phyloP scores from a whole-genome alignment of 2,113 vertebrate species.

The Propithecus coquereli region DNA sequence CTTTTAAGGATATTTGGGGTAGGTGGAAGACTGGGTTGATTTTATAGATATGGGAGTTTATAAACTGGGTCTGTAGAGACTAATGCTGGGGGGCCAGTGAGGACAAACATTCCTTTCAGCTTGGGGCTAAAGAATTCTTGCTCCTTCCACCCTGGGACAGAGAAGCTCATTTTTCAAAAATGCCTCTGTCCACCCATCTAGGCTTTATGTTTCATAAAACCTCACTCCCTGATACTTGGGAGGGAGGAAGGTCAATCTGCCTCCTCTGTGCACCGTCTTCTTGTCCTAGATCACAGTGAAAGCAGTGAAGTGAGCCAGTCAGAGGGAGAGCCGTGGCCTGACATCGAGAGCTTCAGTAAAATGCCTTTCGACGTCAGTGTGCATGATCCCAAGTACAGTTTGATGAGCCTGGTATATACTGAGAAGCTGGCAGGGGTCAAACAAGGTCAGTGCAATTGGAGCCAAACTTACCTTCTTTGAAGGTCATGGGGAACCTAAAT shows the following conservation, averaged over 20 bases:
- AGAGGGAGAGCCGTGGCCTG: constrained; percentile 90
- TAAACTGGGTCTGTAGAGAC: not conserved
- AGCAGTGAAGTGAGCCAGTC: constrained; percentile 76
- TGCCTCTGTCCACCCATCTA: not conserved
- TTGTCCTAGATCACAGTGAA: constrained; percentile 81
- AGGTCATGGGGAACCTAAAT: not conserved
- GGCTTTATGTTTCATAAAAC: not conserved
- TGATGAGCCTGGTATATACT: constrained; percentile 90
- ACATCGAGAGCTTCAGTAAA: constrained; percentile 94
- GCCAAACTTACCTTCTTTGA: not conserved
- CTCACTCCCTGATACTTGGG: not conserved
- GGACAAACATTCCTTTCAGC: not conserved
- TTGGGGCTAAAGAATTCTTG: not conserved
- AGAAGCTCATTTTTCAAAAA: constrained; percentile 7
- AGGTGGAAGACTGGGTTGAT: not conserved
- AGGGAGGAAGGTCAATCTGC: not conserved
- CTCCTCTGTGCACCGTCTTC: not conserved
- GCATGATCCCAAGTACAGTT: constrained; percentile 92
- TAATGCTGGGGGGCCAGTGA: not conserved
- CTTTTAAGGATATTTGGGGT: not conserved
- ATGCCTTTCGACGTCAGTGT: constrained; percentile 92
- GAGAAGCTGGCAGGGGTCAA: constrained; percentile 85
- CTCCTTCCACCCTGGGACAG: not conserved
- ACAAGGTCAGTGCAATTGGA: constrained; percentile 84
- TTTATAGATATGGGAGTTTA: not conserved